Percentiles rank a stretch among this genome's conserved stretches.
Evolutionary conservation across 2,888 invertebrate genomes (phyloP).

Genomic region (Danaus chrysippus): DNA sequence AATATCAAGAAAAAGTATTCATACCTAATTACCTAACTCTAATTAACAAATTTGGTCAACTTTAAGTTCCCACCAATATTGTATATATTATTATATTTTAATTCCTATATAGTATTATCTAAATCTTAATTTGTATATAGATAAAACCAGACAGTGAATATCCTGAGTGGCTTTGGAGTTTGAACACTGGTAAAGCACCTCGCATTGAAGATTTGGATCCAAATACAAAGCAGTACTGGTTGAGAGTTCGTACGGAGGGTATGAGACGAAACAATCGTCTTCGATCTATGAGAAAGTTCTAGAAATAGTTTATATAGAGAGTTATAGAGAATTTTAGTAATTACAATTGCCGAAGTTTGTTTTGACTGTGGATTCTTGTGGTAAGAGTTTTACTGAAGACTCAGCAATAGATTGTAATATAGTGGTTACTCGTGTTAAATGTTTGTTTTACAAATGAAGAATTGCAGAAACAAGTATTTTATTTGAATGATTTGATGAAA

Average conservation of each 20-base stretch:
- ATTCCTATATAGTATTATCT: not conserved
- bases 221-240: constrained; percentile 89
- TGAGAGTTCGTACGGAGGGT: constrained; percentile 82
- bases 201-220: constrained; percentile 88
- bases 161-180: constrained; percentile 94
- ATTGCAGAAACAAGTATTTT: no score
- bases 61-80: no score
- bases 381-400: no score
- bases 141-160: constrained; percentile 80
- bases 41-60: no score
- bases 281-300: constrained; percentile 80
- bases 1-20: no score
- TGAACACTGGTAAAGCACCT: constrained; percentile 82
- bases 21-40: no score
- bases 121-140: constrained; percentile 36
- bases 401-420: no score
- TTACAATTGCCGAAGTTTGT: no score
- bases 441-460: not conserved
- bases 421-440: not conserved
- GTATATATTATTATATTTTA: not conserved
- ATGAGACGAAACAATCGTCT: constrained; percentile 82
- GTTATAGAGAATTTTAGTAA: not conserved
- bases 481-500: not conserved
- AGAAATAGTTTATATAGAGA: constrained; percentile 21
- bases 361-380: no score